Evolutionary conservation across 2,797 vertebrate species (phyloP).

Genomic region (Florisuga fusca): DNA sequence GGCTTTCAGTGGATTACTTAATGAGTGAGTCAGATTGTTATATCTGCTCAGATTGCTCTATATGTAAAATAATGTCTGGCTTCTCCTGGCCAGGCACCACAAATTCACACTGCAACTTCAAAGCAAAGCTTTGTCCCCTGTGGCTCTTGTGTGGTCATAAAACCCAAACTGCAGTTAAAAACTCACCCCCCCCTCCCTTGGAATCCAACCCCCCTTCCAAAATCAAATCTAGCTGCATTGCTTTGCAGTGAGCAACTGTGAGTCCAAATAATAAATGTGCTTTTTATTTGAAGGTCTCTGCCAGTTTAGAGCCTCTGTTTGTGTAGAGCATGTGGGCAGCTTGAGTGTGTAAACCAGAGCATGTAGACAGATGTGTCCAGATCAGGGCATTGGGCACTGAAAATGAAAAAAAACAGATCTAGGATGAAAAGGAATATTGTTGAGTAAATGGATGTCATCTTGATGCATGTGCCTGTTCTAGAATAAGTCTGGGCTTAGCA

Average conservation of each 20-base stretch:
- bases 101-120: not conserved
- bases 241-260: not conserved
- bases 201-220: not conserved
- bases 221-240: not conserved
- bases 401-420: not conserved
- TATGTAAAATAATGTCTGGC: not conserved
- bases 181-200: rapidly evolving
- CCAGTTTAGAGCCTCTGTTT: not conserved
- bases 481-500: not conserved
- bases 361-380: not conserved
- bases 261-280: not conserved
- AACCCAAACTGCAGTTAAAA: not conserved
- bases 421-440: not conserved
- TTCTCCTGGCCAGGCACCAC: not conserved
- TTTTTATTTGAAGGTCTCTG: not conserved
- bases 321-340: not conserved
- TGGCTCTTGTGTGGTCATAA: rapidly evolving
- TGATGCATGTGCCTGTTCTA: not conserved
- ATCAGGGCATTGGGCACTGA: not conserved
- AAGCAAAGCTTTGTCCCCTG: not conserved
- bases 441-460: not conserved
- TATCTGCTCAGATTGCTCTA: not conserved
- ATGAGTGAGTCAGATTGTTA: not conserved
- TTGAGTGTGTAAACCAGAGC: not conserved
- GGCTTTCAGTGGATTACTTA: not conserved